A percentile compares a stretch with the other conserved stretches of the same genome.
These are phyloP conservation scores for Leptopilina drosophilae DNA, from an alignment of 2,888 invertebrate genomes.

Conservation along the genomic window DNA sequence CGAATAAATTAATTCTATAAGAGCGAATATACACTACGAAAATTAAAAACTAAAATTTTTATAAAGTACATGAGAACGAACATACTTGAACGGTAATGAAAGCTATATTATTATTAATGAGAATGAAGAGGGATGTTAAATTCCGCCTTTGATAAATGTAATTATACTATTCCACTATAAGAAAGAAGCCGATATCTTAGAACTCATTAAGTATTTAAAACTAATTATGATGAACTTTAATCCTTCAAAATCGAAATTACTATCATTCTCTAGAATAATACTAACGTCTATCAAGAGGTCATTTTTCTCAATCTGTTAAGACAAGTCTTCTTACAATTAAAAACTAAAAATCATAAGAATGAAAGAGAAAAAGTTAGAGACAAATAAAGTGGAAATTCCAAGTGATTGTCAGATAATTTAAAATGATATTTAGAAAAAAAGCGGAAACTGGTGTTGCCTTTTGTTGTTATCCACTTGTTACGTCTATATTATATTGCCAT, in stretches of 20 bases:
- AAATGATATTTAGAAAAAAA: background rate
- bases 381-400: background rate
- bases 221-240: background rate
- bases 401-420: background rate
- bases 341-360: background rate
- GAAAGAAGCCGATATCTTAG: background rate
- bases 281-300: background rate
- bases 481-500: conserved; percentile 62
- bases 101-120: background rate
- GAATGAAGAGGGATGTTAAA: background rate
- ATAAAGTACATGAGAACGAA: too few species aligned
- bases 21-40: too few species aligned
- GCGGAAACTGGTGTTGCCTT: conserved; percentile 56
- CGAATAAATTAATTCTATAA: too few species aligned
- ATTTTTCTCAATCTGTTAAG: background rate
- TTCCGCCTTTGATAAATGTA: background rate
- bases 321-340: too few species aligned
- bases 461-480: conserved; percentile 61
- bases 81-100: background rate
- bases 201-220: background rate
- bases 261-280: background rate
- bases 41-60: too few species aligned
- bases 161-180: background rate
- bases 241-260: background rate
- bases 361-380: background rate